These are phyloP conservation scores for Drosophila macrospina DNA, from an alignment of 2,888 invertebrate species.

Conservation along the genomic window DNA sequence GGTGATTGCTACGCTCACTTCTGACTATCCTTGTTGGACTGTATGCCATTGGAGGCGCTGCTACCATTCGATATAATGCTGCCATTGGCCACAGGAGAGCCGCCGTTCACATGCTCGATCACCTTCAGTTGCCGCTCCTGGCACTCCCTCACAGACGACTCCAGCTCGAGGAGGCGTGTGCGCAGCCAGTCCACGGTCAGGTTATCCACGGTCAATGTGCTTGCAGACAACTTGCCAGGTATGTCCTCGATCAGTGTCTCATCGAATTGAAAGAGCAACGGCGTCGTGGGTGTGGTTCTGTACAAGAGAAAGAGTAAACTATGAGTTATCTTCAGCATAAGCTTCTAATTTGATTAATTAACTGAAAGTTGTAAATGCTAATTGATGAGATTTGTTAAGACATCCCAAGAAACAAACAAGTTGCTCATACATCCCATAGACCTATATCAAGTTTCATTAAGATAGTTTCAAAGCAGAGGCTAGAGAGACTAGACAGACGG, in stretches of 20 bases:
- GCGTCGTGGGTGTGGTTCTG: slow-evolving; percentile 92
- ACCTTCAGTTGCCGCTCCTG: slow-evolving; percentile 89
- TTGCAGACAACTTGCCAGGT: slow-evolving; percentile 93
- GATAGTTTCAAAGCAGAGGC: no score
- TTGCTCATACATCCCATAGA: no score
- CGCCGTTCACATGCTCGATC: slow-evolving; percentile 85
- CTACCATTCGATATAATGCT: slow-evolving; percentile 82
- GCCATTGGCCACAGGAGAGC: slow-evolving; percentile 86
- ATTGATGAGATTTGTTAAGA: no score
- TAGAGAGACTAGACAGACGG: no score
- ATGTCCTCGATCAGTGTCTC: slow-evolving; percentile 95
- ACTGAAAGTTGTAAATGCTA: no score
- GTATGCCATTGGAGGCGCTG: slow-evolving; percentile 85
- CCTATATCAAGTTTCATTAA: no score
- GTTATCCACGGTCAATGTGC: slow-evolving; percentile 95
- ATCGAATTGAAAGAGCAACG: slow-evolving; percentile 93
- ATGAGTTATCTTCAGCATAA: no score
- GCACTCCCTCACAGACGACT: slow-evolving; percentile 91
- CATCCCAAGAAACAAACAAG: no score
- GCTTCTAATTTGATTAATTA: no score
- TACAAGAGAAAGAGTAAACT: neutral
- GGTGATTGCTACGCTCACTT: slow-evolving; percentile 64
- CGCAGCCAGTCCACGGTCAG: slow-evolving; percentile 95
- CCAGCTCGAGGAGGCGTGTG: slow-evolving; percentile 91
- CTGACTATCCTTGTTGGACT: slow-evolving; percentile 84